Evolutionary conservation across 2,797 vertebrate species (phyloP).

Genomic region (Corythornis leucogaster): DNA sequence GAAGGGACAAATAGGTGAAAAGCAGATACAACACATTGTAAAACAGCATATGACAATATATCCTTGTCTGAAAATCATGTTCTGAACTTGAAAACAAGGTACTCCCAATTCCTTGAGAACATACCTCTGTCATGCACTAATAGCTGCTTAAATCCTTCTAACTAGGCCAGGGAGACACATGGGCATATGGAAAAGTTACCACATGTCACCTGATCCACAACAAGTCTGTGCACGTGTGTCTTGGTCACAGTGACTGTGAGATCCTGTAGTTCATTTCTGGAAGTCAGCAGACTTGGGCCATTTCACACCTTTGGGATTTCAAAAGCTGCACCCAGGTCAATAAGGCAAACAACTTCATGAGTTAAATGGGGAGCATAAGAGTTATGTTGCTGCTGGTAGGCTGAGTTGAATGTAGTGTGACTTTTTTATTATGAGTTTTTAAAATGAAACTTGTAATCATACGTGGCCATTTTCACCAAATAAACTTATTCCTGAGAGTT

Average conservation of each 20-base stretch:
- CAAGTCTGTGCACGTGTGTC: rapidly evolving
- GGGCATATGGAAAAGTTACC: neutral
- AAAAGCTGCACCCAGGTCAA: neutral
- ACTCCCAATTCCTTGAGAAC: neutral
- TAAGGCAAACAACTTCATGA: neutral
- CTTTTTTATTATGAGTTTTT: neutral
- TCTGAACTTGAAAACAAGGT: neutral
- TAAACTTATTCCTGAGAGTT: neutral
- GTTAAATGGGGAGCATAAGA: neutral
- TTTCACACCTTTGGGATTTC: neutral
- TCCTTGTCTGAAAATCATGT: neutral
- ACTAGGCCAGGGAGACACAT: neutral
- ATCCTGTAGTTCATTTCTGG: neutral
- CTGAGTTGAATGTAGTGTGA: neutral
- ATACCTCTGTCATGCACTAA: neutral
- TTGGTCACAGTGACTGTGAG: neutral
- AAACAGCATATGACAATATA: neutral
- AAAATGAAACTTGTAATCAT: neutral
- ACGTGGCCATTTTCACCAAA: neutral
- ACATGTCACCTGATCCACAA: neutral
- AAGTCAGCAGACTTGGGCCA: neutral
- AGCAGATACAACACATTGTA: neutral
- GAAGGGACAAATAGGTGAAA: neutral
- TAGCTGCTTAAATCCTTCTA: neutral
- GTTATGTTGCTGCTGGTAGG: neutral